phyloP scores from a whole-genome alignment of 1,140 invertebrate species.

The Helicoverpa armigera region DNA sequence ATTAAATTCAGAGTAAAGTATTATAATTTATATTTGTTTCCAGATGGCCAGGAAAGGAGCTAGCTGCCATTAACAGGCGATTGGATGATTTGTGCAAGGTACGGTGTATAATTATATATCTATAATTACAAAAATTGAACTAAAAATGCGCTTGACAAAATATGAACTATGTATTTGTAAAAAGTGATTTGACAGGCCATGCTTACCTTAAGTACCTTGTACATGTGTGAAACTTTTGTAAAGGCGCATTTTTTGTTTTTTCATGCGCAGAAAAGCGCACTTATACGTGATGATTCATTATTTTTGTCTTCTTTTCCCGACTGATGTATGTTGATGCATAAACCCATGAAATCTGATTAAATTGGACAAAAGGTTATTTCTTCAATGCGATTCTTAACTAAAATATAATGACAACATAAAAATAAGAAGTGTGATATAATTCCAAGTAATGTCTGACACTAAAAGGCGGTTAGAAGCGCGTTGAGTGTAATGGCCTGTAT shows the following conservation, averaged over 20 bases:
- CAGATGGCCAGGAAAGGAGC: conserved; percentile 46
- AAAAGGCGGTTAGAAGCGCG: too few relatives aligned
- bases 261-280: too few relatives aligned
- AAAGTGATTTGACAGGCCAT: too few relatives aligned
- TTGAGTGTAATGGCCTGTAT: conserved; percentile 4
- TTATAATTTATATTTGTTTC: conserved; percentile 25
- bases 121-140: background rate
- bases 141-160: background rate
- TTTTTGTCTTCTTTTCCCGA: conserved; percentile 86
- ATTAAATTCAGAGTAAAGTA: too few relatives aligned
- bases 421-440: too few relatives aligned
- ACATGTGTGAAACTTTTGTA: too few relatives aligned
- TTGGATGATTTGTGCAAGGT: conserved; percentile 25
- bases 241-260: too few relatives aligned
- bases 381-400: background rate
- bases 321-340: conserved; percentile 79
- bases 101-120: background rate
- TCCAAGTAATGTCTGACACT: too few relatives aligned
- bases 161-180: background rate
- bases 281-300: conserved; percentile 69
- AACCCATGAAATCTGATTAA: conserved; percentile 59
- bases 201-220: too few relatives aligned
- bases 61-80: background rate
- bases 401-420: background rate
- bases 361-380: conserved; percentile 7